Evolutionary conservation across 2,113 vertebrate genomes (phyloP).

Genomic region (Phasianus colchicus): DNA sequence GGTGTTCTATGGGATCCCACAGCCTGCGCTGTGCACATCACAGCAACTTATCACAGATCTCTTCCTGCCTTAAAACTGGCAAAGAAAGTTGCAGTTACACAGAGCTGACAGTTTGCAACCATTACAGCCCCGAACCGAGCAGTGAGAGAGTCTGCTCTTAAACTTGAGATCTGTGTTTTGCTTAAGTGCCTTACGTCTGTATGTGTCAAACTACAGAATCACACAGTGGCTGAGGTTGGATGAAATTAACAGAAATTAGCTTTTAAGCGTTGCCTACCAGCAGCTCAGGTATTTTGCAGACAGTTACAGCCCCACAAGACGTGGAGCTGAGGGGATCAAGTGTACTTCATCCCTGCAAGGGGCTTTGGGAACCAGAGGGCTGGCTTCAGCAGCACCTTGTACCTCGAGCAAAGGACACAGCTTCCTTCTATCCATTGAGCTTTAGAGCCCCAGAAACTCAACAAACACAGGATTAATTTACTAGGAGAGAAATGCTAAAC

Average conservation of each 20-base stretch:
- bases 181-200: no score
- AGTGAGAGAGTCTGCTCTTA: neutral
- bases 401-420: neutral
- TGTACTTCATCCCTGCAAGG: neutral
- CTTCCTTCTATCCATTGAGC: neutral
- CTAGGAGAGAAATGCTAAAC: neutral
- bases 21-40: neutral
- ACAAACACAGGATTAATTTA: neutral
- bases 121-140: neutral
- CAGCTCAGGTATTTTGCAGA: neutral
- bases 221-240: no score
- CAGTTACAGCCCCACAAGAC: neutral
- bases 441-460: neutral
- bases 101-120: neutral
- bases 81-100: neutral
- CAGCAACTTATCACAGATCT: neutral
- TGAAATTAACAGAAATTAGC: neutral
- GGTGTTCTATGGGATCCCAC: neutral
- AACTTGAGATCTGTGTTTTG: neutral
- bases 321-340: accelerated
- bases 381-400: accelerated
- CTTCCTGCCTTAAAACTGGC: neutral
- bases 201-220: neutral
- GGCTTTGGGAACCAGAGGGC: neutral
- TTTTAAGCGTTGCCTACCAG: neutral